Evolutionary conservation across 2,888 invertebrate species (phyloP).

Genomic region (Dryocosmus kuriphilus): DNA sequence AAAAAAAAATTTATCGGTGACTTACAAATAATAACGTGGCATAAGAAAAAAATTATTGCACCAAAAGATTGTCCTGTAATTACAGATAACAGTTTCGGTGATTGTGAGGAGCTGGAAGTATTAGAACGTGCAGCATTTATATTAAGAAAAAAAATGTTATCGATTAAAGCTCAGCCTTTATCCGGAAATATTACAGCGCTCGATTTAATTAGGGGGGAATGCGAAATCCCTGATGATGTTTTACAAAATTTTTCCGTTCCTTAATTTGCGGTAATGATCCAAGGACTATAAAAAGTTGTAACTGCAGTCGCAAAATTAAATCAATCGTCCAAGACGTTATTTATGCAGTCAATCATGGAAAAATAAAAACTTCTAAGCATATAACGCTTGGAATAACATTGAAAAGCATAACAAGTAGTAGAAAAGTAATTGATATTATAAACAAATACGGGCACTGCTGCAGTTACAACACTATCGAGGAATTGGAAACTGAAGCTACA

Average conservation of each 20-base stretch:
- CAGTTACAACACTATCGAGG: constrained; percentile 48
- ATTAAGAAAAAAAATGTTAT: constrained; percentile 37
- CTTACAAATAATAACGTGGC: too few species aligned
- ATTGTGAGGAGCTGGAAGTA: constrained; percentile 41
- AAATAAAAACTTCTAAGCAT: constrained; percentile 45
- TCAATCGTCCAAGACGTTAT: constrained; percentile 44
- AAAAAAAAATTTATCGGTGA: too few species aligned
- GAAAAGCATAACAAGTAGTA: too few species aligned
- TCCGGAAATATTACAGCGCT: constrained; percentile 9
- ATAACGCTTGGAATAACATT: too few species aligned
- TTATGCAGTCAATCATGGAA: constrained; percentile 43
- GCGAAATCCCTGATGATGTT: too few species aligned
- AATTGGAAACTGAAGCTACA: constrained; percentile 49
- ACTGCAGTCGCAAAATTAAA: constrained; percentile 35
- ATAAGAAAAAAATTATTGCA: background rate
- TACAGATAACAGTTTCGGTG: constrained; percentile 30
- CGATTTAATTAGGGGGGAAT: too few species aligned
- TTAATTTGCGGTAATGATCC: constrained; percentile 41
- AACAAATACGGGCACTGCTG: too few species aligned
- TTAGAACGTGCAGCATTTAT: constrained; percentile 40
- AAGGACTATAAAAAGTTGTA: constrained; percentile 23
- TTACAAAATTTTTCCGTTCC: too few species aligned
- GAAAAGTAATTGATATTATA: too few species aligned
- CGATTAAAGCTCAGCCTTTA: constrained; percentile 35
- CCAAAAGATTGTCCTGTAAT: constrained; percentile 23